phyloP scores from a whole-genome alignment of 2,113 vertebrate species.

The Tapirus terrestris region DNA sequence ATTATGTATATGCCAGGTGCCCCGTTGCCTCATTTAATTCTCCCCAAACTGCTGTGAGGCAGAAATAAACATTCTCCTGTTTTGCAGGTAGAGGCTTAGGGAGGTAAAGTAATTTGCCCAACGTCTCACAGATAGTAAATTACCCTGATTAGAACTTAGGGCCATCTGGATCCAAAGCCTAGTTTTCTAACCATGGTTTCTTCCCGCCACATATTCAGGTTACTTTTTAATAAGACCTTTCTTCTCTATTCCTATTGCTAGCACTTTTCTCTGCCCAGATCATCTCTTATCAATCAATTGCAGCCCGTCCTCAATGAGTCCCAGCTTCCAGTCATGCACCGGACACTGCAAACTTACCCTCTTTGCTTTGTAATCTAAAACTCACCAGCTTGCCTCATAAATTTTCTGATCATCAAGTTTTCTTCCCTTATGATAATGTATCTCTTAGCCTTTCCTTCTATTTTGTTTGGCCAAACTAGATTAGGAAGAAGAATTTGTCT shows the following conservation, averaged over 20 bases:
- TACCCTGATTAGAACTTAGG: background rate
- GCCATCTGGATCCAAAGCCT: background rate
- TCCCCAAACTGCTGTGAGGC: background rate
- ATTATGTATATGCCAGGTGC: background rate
- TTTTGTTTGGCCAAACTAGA: conserved; percentile 35
- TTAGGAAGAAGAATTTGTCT: conserved; percentile 43
- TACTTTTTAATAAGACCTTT: background rate
- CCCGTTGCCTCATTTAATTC: background rate
- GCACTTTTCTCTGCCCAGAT: background rate
- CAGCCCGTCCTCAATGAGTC: background rate
- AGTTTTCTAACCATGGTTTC: background rate
- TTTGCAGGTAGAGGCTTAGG: background rate
- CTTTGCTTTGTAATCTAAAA: background rate
- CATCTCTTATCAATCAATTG: background rate
- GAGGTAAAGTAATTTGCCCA: background rate
- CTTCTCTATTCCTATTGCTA: background rate
- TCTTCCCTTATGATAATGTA: background rate
- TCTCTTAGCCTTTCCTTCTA: background rate
- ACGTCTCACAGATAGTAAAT: background rate
- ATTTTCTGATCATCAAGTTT: background rate
- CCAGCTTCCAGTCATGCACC: background rate
- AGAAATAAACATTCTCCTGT: background rate
- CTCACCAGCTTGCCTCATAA: background rate
- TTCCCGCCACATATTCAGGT: background rate
- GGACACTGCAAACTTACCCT: background rate